These are phyloP conservation scores for Puntigrus tetrazona DNA, from an alignment of 2,113 vertebrate species.

Conservation along the genomic window DNA sequence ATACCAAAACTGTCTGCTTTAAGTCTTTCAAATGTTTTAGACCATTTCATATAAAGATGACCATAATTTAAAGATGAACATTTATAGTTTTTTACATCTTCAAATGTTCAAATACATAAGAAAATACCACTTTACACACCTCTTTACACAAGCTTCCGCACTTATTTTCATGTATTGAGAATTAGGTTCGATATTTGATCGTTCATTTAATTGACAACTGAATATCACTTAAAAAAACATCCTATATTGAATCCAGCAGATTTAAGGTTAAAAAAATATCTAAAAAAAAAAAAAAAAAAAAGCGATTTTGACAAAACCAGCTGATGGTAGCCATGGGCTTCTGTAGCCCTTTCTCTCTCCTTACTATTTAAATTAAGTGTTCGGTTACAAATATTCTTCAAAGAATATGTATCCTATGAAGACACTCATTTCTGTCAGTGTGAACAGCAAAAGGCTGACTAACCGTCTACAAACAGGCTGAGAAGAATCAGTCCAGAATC, in stretches of 20 bases:
- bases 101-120: background rate
- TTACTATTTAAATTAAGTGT: background rate
- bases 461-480: background rate
- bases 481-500: background rate
- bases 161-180: background rate
- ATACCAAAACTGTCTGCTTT: background rate
- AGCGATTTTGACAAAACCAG: background rate
- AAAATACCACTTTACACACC: background rate
- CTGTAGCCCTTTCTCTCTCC: background rate
- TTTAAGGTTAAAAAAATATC: too few relatives aligned
- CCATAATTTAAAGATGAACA: background rate
- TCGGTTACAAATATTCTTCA: background rate
- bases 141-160: background rate
- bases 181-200: background rate
- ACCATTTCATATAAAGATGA: too few relatives aligned
- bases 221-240: background rate
- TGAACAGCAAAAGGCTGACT: background rate
- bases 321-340: background rate
- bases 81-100: background rate
- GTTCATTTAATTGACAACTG: background rate
- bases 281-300: too few relatives aligned
- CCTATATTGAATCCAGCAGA: background rate
- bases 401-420: background rate
- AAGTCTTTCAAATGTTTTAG: background rate
- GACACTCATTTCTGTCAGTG: background rate